Evolutionary conservation across 2,888 invertebrate genomes (phyloP), one percentile per base, ranked within the genome.

Genomic region (Antheraea assamensis): DNA sequence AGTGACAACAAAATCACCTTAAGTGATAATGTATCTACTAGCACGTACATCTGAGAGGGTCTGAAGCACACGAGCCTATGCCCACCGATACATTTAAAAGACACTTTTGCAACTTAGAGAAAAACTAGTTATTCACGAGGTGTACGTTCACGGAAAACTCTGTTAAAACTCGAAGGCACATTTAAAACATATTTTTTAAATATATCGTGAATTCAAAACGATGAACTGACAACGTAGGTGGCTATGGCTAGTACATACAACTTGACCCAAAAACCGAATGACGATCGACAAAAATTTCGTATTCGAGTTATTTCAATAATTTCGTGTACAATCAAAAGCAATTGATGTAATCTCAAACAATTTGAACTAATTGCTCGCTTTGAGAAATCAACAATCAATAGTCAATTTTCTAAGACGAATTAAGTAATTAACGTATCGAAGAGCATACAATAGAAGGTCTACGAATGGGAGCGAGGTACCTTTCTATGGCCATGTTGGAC

Each of bases 311-410:
- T 58, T 70, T 55, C 31, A 58, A 70, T 70, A 68, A 68, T 71
- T 31, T 52, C 35, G 58, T 55, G 52, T 68, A 71, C 74, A 74
- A 74, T 74, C 71, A 74, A 74, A 74, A 74, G 42, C 73, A 73
- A 73, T 73, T 70, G 74, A 71, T 73, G 73, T 71, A 74, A 74
- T 74, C 71, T 71, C 64, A 68, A 71, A 74, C 74, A 74, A 74
- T 74, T 74, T 71, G 68, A 74, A 71, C 74, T 74, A 74, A 74
- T 74, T 74, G 74, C 74, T 42, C 68, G 35, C 68, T 71, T 71
- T 74, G 74, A 71, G 74, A 74, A 74, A 74, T 74, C 74, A 71
- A 74, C 74, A 71, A 74, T 74, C 71, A 71, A 71, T 52, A 55
- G 52, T 64, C 47, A 61, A 73, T 71, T 73, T 71, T 74, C n/a